Percentiles rank a stretch among this genome's conserved stretches.
These are phyloP conservation scores for Mastomys natalensis DNA, from an alignment of 2,113 vertebrate species.

Conservation along the genomic window DNA sequence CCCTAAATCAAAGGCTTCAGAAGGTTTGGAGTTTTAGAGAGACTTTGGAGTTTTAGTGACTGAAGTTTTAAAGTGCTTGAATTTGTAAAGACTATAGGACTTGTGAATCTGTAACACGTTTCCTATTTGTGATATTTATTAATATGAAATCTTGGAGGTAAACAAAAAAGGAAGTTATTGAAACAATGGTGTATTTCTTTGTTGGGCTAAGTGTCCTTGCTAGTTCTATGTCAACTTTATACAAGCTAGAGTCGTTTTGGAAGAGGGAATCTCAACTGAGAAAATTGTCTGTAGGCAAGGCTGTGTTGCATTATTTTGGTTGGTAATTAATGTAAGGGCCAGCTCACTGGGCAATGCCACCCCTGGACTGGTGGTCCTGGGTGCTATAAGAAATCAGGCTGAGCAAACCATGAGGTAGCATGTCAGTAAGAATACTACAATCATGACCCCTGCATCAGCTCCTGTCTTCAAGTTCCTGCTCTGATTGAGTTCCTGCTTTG, in stretches of 20 bases:
- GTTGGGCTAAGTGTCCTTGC: not conserved
- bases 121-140: not conserved
- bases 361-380: not conserved
- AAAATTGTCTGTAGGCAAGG: not conserved
- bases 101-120: not conserved
- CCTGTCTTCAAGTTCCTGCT: not conserved
- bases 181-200: not conserved
- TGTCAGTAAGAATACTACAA: not conserved
- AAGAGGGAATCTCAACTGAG: not conserved
- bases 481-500: not conserved
- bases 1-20: not conserved
- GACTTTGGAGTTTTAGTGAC: not conserved
- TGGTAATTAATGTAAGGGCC: not conserved
- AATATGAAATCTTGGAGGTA: not conserved
- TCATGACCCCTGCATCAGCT: not conserved
- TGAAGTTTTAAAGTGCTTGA: not conserved
- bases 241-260: not conserved
- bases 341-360: not conserved
- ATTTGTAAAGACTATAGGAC: not conserved
- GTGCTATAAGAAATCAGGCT: not conserved
- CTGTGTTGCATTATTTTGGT: not conserved
- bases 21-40: not conserved
- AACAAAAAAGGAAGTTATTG: not conserved
- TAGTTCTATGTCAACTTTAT: not conserved
- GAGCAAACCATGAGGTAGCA: not conserved